Evolutionary conservation across 2,888 invertebrate genomes (phyloP).

Genomic region (Thelaira solivaga): DNA sequence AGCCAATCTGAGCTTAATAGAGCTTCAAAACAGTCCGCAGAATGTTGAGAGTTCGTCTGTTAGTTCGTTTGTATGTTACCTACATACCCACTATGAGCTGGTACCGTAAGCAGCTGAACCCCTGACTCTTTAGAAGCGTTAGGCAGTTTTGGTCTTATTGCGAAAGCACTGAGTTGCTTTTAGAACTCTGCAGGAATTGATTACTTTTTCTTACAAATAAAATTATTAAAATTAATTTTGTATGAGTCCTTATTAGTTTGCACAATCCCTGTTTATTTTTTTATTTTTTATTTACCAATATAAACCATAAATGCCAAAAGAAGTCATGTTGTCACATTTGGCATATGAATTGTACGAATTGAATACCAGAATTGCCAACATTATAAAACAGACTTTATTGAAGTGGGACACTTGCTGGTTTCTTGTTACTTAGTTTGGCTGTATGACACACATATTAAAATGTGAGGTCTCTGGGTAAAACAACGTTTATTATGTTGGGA

Average conservation of each 20-base stretch:
- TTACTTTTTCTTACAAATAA: background rate
- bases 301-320: background rate
- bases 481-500: constrained; percentile 37
- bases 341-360: constrained; percentile 6
- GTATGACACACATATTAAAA: constrained; percentile 33
- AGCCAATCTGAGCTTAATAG: too few species aligned
- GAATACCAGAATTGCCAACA: background rate
- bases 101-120: too few species aligned
- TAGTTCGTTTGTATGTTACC: too few species aligned
- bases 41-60: too few species aligned
- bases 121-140: too few species aligned
- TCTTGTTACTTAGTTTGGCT: constrained; percentile 50
- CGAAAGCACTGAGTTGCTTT: too few species aligned
- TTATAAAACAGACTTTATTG: background rate
- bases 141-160: too few species aligned
- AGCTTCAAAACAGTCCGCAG: too few species aligned
- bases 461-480: constrained; percentile 16
- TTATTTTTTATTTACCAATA: too few species aligned
- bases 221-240: background rate
- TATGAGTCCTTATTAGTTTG: background rate
- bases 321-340: constrained; percentile 44
- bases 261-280: constrained; percentile 4
- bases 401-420: constrained; percentile 17
- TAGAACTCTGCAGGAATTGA: too few species aligned
- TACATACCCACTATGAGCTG: too few species aligned